phyloP scores from a whole-genome alignment of 53 echinoderm and acorn worm species.

The Stichopus horrens region DNA sequence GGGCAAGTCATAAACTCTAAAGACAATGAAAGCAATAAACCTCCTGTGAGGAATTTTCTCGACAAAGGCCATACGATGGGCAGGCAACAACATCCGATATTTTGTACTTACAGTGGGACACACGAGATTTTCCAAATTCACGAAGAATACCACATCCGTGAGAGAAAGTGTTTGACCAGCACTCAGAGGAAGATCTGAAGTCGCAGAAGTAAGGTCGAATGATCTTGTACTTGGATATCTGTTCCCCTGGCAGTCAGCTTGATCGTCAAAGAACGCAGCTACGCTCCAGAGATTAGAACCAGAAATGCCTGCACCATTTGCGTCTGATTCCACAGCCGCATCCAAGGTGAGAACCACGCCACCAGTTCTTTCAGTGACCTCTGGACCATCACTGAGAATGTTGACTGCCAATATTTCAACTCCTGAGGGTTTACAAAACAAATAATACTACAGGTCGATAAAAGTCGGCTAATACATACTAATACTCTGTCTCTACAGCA shows the following conservation, averaged over 20 bases:
- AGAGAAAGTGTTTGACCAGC: neutral
- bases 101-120: constrained; percentile 30
- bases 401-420: constrained; percentile 8
- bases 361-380: neutral
- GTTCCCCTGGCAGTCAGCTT: constrained; percentile 12
- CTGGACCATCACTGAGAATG: neutral
- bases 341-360: neutral
- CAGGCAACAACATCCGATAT: neutral
- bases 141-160: neutral
- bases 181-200: neutral
- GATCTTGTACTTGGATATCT: constrained; percentile 9
- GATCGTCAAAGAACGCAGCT: constrained; percentile 11
- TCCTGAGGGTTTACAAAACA: neutral
- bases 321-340: neutral
- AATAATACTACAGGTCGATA: too few species aligned
- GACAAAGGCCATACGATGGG: neutral
- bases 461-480: too few species aligned
- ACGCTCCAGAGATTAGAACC: constrained; percentile 27
- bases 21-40: too few species aligned
- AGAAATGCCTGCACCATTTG: constrained; percentile 19
- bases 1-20: too few species aligned
- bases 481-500: too few species aligned
- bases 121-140: constrained; percentile 13
- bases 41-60: too few species aligned
- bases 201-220: neutral